phyloP scores from a whole-genome alignment of 1,140 invertebrate genomes.

The Araneus ventricosus region DNA sequence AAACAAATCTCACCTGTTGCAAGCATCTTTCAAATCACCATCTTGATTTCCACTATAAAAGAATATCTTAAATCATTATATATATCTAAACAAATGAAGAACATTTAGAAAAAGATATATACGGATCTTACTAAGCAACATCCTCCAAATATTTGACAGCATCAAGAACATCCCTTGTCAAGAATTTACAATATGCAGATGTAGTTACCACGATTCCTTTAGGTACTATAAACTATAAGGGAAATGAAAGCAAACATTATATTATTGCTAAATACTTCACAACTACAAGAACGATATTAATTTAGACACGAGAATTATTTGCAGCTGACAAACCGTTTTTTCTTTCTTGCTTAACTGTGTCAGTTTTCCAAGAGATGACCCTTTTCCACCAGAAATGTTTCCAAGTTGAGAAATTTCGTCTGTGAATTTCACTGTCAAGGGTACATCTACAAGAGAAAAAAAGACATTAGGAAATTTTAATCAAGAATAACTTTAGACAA shows the following conservation, averaged over 20 bases:
- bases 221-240: conserved; percentile 76
- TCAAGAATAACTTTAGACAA: too few relatives aligned
- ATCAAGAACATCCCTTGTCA: not conserved
- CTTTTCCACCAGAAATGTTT: conserved; percentile 86
- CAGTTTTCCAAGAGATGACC: conserved; percentile 85
- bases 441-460: not conserved
- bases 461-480: too few relatives aligned
- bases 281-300: too few relatives aligned
- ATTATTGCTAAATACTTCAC: too few relatives aligned
- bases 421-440: conserved; percentile 81
- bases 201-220: conserved; percentile 84
- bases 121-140: conserved; percentile 23
- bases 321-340: not conserved
- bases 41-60: conserved; percentile 8
- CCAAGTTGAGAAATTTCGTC: conserved; percentile 80
- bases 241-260: conserved; percentile 79
- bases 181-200: conserved; percentile 79
- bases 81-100: too few relatives aligned
- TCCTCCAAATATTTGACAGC: conserved; percentile 24
- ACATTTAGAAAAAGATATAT: not conserved
- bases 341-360: conserved; percentile 75
- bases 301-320: too few relatives aligned
- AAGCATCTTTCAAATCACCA: not conserved
- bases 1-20: not conserved
- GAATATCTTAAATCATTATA: too few relatives aligned